phyloP scores from a whole-genome alignment of 2,888 invertebrate species.

The Campopleginae sp. region DNA sequence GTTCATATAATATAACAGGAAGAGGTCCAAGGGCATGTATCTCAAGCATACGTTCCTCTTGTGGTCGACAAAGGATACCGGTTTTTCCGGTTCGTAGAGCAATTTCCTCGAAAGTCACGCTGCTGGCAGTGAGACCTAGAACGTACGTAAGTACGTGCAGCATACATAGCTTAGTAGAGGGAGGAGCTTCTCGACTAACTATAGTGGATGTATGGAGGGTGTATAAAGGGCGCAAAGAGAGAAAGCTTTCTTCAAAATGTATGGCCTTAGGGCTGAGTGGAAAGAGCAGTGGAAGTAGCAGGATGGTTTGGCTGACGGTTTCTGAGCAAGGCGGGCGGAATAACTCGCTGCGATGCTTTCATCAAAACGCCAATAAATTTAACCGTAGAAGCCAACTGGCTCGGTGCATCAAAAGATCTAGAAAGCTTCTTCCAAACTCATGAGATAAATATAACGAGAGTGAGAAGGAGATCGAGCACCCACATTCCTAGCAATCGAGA shows the following conservation, averaged over 20 bases:
- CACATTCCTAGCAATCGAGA: not conserved
- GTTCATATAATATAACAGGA: conserved; percentile 31
- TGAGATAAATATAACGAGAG: conserved; percentile 24
- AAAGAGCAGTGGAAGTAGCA: conserved; percentile 35
- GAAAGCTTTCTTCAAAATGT: conserved; percentile 72
- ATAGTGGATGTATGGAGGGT: conserved; percentile 50
- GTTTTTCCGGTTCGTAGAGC: conserved; percentile 62
- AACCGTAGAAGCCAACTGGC: conserved; percentile 66
- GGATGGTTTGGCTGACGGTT: conserved; percentile 56
- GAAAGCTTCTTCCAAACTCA: conserved; percentile 38
- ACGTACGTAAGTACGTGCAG: conserved; percentile 62
- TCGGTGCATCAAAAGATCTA: conserved; percentile 71
- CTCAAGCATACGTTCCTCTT: conserved; percentile 25
- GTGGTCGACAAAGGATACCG: conserved; percentile 50
- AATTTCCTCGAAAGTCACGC: conserved; percentile 67
- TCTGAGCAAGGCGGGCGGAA: conserved; percentile 58
- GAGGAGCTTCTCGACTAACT: conserved; percentile 37
- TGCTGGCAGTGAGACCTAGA: conserved; percentile 63
- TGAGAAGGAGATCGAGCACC: not conserved
- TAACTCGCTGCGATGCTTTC: conserved; percentile 71
- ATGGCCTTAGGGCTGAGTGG: conserved; percentile 64
- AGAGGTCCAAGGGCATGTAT: conserved; percentile 11
- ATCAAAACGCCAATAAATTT: conserved; percentile 76
- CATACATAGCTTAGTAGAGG: conserved; percentile 41
- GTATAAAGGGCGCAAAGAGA: conserved; percentile 58